phyloP scores from a whole-genome alignment of 2,797 vertebrate species.

The Hippoglossus hippoglossus region DNA sequence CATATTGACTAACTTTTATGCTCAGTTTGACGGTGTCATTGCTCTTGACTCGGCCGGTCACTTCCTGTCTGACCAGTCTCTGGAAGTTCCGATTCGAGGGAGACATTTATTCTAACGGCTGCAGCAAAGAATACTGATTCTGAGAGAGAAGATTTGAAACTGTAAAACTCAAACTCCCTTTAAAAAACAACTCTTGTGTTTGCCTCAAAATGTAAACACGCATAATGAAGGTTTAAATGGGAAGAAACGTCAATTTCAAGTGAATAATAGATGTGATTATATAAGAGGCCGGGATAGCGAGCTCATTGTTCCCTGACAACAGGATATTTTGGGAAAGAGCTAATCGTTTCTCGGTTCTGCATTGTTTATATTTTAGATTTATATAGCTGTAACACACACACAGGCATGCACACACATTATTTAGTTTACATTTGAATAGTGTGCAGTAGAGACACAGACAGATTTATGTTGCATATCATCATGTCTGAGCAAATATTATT shows the following conservation, averaged over 20 bases:
- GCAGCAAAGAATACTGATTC: neutral
- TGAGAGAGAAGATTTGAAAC: slow-evolving; percentile 7
- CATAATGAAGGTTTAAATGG: slow-evolving; percentile 21
- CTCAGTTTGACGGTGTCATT: neutral
- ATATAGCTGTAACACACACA: neutral
- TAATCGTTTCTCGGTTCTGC: neutral
- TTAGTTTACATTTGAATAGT: neutral
- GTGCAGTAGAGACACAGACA: slow-evolving; percentile 10
- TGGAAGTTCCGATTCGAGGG: slow-evolving; percentile 4
- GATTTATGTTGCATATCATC: slow-evolving; percentile 22
- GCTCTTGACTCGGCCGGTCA: neutral
- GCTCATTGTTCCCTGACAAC: neutral
- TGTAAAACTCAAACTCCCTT: neutral
- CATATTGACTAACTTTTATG: neutral
- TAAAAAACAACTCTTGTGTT: neutral
- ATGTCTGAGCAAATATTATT: slow-evolving; percentile 18
- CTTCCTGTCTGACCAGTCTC: slow-evolving; percentile 11
- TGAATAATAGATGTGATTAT: slow-evolving; percentile 28
- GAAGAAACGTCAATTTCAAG: slow-evolving; percentile 2
- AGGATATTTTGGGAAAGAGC: slow-evolving; percentile 1
- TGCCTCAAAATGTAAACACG: slow-evolving; percentile 5
- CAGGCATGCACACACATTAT: neutral
- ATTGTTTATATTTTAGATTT: slow-evolving; percentile 3
- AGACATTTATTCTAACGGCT: slow-evolving; percentile 1
- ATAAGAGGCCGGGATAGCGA: slow-evolving; percentile 2